Base-by-base conservation (phyloP, 2,797 vertebrate species). In the Arnoldichthys spilopterus region DNA sequence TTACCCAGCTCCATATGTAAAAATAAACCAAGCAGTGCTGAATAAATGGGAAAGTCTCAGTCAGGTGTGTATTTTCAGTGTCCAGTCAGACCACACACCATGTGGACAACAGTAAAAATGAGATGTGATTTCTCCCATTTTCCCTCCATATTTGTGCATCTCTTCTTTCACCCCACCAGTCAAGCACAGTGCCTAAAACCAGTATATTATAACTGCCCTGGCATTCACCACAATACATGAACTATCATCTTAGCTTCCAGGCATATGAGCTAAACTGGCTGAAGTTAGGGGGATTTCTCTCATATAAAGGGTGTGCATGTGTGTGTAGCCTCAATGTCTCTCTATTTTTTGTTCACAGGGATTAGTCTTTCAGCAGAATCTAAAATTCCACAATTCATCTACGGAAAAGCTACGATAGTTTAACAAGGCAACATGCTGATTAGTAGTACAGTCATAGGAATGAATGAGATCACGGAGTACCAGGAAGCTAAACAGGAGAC, bases 31-130 rank as follows among this genome's bases (percentile, higher is more conserved):
- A 30, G 67, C 5, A 30, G 47, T 70, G 47, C 47, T 70, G 67
- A 70, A 70, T 53, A 70, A 30, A 70, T 32, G 67, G 67, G 67
- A 53, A 70, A 70, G 67, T 32, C 20, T 49, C 66, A 69, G 47
- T 30, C 26, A 51, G 64, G 40, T 67, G 63, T 43, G 43, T 43
- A 45, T 43, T 67, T 9, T 45, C 63, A 32, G 30, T 32, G 58
- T 32, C 56, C 26, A 26, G 24, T 64, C 18, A 40, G 62, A 64
- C 62, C 62, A 64, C 62, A 64, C 62, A 64, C 62, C 34, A 5
- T 40, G 32, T 8, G 7, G 61, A 63, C 61, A 63, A 20, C 61
- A 40, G 62, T 22, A 11, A 64, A 64, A 40, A 20, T 64, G 61
- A 26, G 18, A 63, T 1, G 32, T 40, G 18, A 40, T 13, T 40